Conservation (phyloP, 2,888 invertebrate species). For the Escarpia spicata region DNA sequence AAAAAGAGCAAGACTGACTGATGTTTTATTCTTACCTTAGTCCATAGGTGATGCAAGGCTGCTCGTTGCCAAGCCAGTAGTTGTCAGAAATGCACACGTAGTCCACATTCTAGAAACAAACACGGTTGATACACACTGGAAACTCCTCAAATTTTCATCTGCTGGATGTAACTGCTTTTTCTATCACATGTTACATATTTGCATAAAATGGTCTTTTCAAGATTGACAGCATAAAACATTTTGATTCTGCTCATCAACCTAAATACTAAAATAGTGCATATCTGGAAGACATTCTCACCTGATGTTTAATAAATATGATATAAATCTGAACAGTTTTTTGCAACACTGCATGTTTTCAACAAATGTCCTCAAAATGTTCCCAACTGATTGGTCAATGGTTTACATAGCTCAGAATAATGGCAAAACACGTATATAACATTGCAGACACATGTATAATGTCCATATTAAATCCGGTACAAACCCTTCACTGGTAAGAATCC, state of each 20-base stretch:
- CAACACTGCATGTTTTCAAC: no score
- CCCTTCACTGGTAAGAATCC: no score
- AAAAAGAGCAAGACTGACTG: no score
- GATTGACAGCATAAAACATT: not conserved
- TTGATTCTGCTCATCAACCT: conserved; percentile 14
- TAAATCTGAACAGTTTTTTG: no score
- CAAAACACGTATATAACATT: no score
- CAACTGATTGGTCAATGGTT: no score
- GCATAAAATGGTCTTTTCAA: not conserved
- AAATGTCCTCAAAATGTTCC: no score
- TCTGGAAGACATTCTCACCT: no score
- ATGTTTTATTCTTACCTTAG: conserved; percentile 70
- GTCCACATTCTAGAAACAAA: conserved; percentile 75
- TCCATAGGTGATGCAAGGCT: conserved; percentile 97
- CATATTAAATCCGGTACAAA: no score
- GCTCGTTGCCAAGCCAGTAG: conserved; percentile 97
- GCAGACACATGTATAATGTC: no score
- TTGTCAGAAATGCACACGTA: conserved; percentile 98
- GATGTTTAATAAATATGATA: no score
- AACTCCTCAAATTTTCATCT: not conserved
- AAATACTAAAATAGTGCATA: not conserved
- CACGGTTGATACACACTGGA: not conserved
- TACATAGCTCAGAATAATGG: no score
- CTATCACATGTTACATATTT: not conserved
- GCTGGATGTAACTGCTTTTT: not conserved